These are phyloP conservation scores for Prunella fulvescens DNA, from an alignment of 2,113 vertebrate species.

Conservation along the genomic window DNA sequence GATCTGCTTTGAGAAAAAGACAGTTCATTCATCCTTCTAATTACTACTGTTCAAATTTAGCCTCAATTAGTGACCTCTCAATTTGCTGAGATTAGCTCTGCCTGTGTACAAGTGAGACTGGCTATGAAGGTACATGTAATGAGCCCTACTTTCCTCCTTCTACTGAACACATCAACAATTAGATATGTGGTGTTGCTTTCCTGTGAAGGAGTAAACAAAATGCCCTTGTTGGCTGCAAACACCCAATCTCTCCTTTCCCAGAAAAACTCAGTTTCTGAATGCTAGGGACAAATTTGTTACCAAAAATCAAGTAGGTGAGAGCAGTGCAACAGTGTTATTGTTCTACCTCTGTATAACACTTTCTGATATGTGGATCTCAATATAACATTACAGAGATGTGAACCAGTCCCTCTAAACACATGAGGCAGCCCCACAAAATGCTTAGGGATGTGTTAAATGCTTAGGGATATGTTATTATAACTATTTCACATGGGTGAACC, in stretches of 20 bases:
- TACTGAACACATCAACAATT: background rate
- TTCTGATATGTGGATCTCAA: background rate
- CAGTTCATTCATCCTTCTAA: constrained; percentile 11
- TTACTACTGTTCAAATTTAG: background rate
- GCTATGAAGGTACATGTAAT: background rate
- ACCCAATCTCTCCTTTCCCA: background rate
- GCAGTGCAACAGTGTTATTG: background rate
- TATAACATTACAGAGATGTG: background rate
- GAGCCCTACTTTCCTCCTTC: background rate
- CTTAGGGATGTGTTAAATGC: background rate
- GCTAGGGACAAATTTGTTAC: fast-evolving
- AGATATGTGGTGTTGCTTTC: background rate
- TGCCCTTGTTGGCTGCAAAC: background rate
- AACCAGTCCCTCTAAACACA: background rate
- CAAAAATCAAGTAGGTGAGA: background rate
- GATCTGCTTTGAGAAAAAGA: constrained; percentile 2
- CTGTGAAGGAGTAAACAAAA: background rate
- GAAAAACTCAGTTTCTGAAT: background rate
- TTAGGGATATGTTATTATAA: background rate
- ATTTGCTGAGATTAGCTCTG: constrained; percentile 25
- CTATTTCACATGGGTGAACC: background rate
- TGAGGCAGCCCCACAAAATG: background rate
- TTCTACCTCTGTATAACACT: background rate
- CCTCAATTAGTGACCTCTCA: background rate
- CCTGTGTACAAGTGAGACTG: background rate